Evolutionary conservation across 2,797 vertebrate genomes (phyloP), one percentile per base, ranked within the genome.

Genomic region (Aulostomus chinensis): DNA sequence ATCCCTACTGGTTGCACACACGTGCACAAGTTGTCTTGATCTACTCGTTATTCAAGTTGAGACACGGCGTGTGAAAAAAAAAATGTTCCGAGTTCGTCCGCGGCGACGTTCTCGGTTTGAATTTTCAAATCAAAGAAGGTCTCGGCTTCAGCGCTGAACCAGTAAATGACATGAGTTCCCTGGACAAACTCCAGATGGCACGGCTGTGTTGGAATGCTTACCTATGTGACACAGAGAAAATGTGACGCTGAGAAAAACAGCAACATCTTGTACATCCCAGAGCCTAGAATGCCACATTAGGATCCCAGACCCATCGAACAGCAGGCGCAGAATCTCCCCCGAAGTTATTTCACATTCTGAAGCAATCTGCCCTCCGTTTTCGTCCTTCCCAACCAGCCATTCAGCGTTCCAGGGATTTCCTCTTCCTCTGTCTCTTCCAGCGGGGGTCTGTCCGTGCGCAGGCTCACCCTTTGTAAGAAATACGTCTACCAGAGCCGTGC

Each of bases 281-380:
- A 80, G 65, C 76, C 5, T 84, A 14, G 58, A 78, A 52, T 74
- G 68, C 86, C 83, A 86, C 93, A 94, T 95, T 71, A 52, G 90
- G 69, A 83, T 66, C 62, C 21, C 9, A 60, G 56, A 68, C 30
- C 81, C 86, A 86, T 86, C 5, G 59, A 67, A 40, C 49, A 11
- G 15, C 41, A 25, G 53, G 3, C 26, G 57, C 65, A 73, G 48
- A 84, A 76, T 53, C 51, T 76, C 71, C 68, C 56, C 38, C 2
- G n/a, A 7, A 55, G n/a, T 70, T 57, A 26, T 52, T 38, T 75
- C 38, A 67, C 73, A 67, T 73, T 51, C 25, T 69, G 42, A 15
- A 24, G 10, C 4, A 2, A 28, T 42, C 13, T 18, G n/a, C 52
- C 48, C 26, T 50, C 16, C 8, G 12, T 29, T 12, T 16, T 5